phyloP scores from a whole-genome alignment of 2,888 invertebrate species.

The Acrobasis repandana region DNA sequence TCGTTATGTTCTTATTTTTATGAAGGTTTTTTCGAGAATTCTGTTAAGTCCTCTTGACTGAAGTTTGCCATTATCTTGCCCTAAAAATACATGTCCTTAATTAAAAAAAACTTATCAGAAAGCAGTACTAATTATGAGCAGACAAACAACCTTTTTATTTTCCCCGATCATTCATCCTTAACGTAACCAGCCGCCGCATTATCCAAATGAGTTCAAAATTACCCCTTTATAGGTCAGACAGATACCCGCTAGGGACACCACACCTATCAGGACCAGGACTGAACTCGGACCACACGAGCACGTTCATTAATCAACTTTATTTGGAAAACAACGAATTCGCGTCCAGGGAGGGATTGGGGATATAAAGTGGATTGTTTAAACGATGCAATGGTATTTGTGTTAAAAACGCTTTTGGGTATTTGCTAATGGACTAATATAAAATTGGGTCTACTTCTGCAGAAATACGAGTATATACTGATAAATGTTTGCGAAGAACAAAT shows the following conservation, averaged over 20 bases:
- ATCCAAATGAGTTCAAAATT: constrained; percentile 10
- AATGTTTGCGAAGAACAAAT: constrained; percentile 10
- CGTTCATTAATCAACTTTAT: constrained; percentile 24
- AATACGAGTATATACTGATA: no score
- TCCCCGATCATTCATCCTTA: not conserved
- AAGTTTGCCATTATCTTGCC: no score
- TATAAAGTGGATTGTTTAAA: constrained; percentile 22
- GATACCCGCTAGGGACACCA: constrained; percentile 20
- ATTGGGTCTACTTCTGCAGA: not conserved
- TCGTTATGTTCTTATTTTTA: no score
- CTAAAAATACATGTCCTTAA: no score
- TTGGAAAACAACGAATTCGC: constrained; percentile 22
- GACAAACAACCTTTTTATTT: not conserved
- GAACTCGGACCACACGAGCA: constrained; percentile 14
- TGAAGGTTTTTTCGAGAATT: no score
- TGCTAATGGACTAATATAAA: constrained; percentile 18
- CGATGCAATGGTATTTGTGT: constrained; percentile 10
- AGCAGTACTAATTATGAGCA: no score
- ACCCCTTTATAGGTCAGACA: constrained; percentile 20
- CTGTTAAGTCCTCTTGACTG: no score
- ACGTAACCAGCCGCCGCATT: not conserved
- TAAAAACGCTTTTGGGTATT: constrained; percentile 18
- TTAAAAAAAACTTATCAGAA: no score
- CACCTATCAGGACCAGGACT: constrained; percentile 20
- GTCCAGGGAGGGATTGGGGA: constrained; percentile 23